These are phyloP conservation scores for Drosophila sturtevanti DNA, from an alignment of 1,140 invertebrate genomes.

Conservation along the genomic window DNA sequence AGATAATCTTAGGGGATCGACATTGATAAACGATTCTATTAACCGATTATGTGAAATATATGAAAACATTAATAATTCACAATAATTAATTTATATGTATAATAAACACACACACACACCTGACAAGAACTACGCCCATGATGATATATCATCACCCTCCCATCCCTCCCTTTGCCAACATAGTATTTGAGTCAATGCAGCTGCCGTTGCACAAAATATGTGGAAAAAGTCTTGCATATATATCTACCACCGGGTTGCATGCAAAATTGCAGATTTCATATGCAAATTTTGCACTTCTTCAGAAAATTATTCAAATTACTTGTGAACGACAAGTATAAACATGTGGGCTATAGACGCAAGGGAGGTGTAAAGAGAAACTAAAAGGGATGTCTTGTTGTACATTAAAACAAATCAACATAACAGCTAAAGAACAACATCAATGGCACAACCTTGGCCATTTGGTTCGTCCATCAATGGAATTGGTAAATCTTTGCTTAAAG, in stretches of 20 bases:
- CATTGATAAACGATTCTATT: background rate
- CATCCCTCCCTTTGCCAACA: constrained; percentile 30
- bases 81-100: too few relatives aligned
- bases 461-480: constrained; percentile 50
- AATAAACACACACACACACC: background rate
- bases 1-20: background rate
- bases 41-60: too few relatives aligned
- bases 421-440: constrained; percentile 5
- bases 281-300: constrained; percentile 76
- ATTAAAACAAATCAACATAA: constrained; percentile 38
- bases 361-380: background rate
- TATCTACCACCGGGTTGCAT: constrained; percentile 22
- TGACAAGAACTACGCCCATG: background rate
- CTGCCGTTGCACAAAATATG: constrained; percentile 42
- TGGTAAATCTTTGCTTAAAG: constrained; percentile 40
- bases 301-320: constrained; percentile 79
- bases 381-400: background rate
- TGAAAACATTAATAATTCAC: too few relatives aligned
- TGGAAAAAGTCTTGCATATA: constrained; percentile 45
- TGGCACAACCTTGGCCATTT: constrained; percentile 60
- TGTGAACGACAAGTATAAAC: constrained; percentile 41
- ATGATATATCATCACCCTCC: background rate
- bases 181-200: constrained; percentile 58
- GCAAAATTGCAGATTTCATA: constrained; percentile 74
- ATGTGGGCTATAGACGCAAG: background rate